Evolutionary conservation across 2,797 vertebrate genomes (phyloP).

Genomic region (Lateolabrax maculatus): DNA sequence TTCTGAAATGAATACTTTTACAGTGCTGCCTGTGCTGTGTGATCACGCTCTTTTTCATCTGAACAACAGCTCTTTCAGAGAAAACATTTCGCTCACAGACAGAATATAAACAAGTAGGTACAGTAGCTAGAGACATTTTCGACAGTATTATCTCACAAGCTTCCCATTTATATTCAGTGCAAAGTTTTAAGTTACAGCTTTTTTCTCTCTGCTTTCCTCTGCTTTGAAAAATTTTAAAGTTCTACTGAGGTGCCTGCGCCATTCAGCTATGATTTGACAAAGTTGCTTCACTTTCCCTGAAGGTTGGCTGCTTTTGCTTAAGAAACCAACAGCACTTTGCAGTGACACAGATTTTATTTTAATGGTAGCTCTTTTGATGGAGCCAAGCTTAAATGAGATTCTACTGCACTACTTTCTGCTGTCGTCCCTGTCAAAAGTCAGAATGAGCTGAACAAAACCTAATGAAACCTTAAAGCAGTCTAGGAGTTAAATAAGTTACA

Average conservation of each 20-base stretch:
- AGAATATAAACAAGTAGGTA: conserved; percentile 26
- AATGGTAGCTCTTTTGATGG: conserved; percentile 36
- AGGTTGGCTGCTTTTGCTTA: conserved; percentile 12
- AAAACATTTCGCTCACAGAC: conserved; percentile 7
- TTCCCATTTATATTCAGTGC: conserved; percentile 36
- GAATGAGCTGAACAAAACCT: conserved; percentile 23
- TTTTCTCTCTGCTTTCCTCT: background rate
- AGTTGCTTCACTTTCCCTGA: conserved; percentile 32
- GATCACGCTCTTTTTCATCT: conserved; percentile 37
- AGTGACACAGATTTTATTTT: conserved; percentile 37
- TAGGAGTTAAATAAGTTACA: background rate
- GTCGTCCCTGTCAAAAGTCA: background rate
- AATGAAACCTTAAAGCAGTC: conserved; percentile 11
- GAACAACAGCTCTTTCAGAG: conserved; percentile 21
- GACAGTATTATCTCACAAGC: background rate
- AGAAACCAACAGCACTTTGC: conserved; percentile 26
- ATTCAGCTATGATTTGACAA: conserved; percentile 39
- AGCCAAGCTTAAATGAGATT: conserved; percentile 4
- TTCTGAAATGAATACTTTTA: conserved; percentile 35
- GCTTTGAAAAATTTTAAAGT: conserved; percentile 29
- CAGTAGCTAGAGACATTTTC: conserved; percentile 7
- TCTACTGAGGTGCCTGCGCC: conserved; percentile 21
- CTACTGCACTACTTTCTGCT: conserved; percentile 19
- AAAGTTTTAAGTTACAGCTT: background rate
- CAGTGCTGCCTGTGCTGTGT: conserved; percentile 8